Evolutionary conservation across 2,113 vertebrate genomes (phyloP), one percentile per base, ranked within the genome.

Genomic region (Callipepla squamata): DNA sequence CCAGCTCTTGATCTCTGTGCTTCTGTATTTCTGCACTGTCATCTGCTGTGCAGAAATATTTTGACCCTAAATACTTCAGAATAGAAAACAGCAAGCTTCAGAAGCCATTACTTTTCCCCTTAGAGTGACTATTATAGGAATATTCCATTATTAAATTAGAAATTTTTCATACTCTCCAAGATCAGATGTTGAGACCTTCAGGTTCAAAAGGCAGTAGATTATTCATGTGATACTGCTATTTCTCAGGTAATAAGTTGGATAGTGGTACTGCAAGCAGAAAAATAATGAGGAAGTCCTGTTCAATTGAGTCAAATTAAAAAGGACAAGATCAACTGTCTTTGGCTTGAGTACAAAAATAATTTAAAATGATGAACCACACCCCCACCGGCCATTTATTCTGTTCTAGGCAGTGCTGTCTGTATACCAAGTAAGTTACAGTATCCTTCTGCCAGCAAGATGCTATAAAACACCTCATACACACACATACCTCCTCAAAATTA

Each of bases 131-230:
- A 7, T 67, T 28, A 26, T 8, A 83, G 82, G 59, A 90, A 70
- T 69, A 59, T 77, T 77, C 26, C 32, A 44, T 63, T 92, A 85
- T 51, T 92, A 57, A 90, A 78, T 83, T 42, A 59, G 57, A 75
- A 59, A 44, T 70, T 44, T 70, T 94, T 92, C 65, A 68, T 95
- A 63, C 77, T 92, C 59, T 85, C 76, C 63, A 92, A 82, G 81
- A 93, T 21, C 63, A 85, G 89, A 69, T 92, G 32, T 51, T 80
- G 78, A 93, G 63, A 74, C 36, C 80, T 90, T 69, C 75, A 55
- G 48, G 75, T 91, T 91, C 89, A 87, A 91, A 85, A 92, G 23
- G 63, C 20, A 34, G 66, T 82, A 66, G 81, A 77, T 91, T 93
- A 85, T 89, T 96, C 76, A 87, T 85, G 89, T 48, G 42, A 2